Evolutionary conservation across 2,888 invertebrate genomes (phyloP), one percentile per base, ranked within the genome.

Genomic region (Shargacucullia verbasci): DNA sequence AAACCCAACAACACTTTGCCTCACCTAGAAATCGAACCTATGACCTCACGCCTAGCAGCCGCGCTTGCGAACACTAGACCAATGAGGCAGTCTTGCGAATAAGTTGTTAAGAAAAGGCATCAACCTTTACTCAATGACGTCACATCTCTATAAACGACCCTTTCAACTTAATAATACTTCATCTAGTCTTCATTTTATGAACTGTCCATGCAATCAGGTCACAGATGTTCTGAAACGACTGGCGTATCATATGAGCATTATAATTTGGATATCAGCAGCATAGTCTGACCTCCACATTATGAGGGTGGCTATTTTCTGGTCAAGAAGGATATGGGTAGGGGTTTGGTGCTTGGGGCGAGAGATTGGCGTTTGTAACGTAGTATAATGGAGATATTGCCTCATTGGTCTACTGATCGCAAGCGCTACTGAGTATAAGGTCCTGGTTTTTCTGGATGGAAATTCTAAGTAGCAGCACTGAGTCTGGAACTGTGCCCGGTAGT

Each of bases 281-380:
- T 45, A 38, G n/a, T 29, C 37, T 45, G 62, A 60, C 68, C 65
- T 52, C 52, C 15, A 53, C 49, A 66, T 71, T 59, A 72, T 58
- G 60, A 52, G 58, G 68, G 60, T 41, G 54, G 65, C 48, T 59
- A 73, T 63, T 73, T 71, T 71, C 65, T 71, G 60, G 60, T 68
- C 64, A 49, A 45, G 57, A 54, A 59, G 62, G 64, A 68, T 64
- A 58, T 63, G 39, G 57, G 27, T 33, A 43, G 5, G 25, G 4
- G 52, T 41, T 33, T 63, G 66, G 70, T 33, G 7, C 20, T 41
- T 58, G 40, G 20, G 0, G 40, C 12, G n/a, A 40, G 9, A 33
- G 0, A 12, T 11, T 12, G 11, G 25, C 5, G 6, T 4, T 29
- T 29, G 29, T 6, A 1, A 1, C 1, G 29, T 9, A 29, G 7